These are phyloP conservation scores for Mobula hypostoma DNA, from an alignment of 2,113 vertebrate genomes.

Conservation along the genomic window DNA sequence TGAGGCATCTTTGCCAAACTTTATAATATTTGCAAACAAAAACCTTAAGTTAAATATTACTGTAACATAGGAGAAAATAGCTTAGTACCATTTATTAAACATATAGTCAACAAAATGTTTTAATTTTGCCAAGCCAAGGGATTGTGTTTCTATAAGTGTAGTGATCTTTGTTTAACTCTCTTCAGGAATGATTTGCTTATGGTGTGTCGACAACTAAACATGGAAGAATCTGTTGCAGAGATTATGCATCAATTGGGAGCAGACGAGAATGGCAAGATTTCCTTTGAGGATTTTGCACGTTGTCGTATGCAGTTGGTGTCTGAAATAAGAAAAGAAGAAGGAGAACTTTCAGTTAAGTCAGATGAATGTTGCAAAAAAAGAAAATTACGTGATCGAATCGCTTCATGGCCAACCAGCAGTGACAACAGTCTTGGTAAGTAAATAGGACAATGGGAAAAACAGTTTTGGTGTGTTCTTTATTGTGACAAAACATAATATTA, in stretches of 20 bases:
- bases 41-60: not conserved
- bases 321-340: slow-evolving; percentile 73
- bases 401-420: slow-evolving; percentile 67
- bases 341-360: slow-evolving; percentile 58
- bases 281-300: slow-evolving; percentile 70
- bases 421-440: slow-evolving; percentile 69
- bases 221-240: slow-evolving; percentile 70
- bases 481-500: not conserved
- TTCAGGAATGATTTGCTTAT: slow-evolving; percentile 73
- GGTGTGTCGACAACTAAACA: slow-evolving; percentile 70
- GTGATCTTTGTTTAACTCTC: slow-evolving; percentile 15
- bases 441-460: slow-evolving; percentile 37
- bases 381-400: slow-evolving; percentile 54
- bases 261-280: slow-evolving; percentile 70
- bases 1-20: not conserved
- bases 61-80: not conserved
- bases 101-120: not conserved
- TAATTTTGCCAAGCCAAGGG: not conserved
- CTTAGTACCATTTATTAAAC: not conserved
- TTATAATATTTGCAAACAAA: not conserved
- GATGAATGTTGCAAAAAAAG: slow-evolving; percentile 58
- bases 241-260: slow-evolving; percentile 73
- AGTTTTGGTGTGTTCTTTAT: not conserved
- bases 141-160: not conserved
- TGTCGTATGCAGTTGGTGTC: slow-evolving; percentile 65